A percentile compares a stretch with the other conserved stretches of the same genome.
Evolutionary conservation across 2,888 invertebrate species (phyloP).

Genomic region (Trypoxylon attenuatum): DNA sequence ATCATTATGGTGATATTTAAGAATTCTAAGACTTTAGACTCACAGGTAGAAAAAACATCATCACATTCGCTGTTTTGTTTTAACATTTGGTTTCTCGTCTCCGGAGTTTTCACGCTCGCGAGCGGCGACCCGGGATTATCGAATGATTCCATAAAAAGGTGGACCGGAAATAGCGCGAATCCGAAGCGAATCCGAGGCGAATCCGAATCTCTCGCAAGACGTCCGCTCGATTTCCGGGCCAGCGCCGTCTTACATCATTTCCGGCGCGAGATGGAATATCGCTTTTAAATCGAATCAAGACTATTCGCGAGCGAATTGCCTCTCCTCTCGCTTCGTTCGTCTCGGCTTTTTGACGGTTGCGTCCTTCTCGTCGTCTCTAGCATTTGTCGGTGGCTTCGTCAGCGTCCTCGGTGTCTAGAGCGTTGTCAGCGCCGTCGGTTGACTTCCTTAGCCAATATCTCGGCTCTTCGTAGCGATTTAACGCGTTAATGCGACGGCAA

Average conservation of each 20-base stretch:
- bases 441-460: constrained; percentile 45
- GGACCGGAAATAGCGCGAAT: constrained; percentile 64
- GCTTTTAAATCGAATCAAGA: constrained; percentile 74
- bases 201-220: constrained; percentile 62
- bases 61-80: constrained; percentile 1
- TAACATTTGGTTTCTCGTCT: background rate
- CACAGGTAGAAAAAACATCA: too few relatives aligned
- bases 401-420: background rate
- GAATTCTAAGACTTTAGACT: too few relatives aligned
- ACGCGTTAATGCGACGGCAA: constrained; percentile 53
- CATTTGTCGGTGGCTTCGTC: too few relatives aligned
- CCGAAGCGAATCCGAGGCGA: constrained; percentile 41
- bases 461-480: constrained; percentile 57
- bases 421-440: background rate
- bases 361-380: too few relatives aligned
- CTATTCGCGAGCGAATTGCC: constrained; percentile 72
- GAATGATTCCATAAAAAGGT: constrained; percentile 47
- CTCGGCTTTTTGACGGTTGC: too few relatives aligned
- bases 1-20: too few relatives aligned
- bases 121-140: constrained; percentile 38
- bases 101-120: too few relatives aligned
- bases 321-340: too few relatives aligned
- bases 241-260: constrained; percentile 75
- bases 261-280: constrained; percentile 74
- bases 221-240: constrained; percentile 70